Base-by-base conservation (phyloP, 2,797 vertebrate species). In the Clarias fuscus region DNA sequence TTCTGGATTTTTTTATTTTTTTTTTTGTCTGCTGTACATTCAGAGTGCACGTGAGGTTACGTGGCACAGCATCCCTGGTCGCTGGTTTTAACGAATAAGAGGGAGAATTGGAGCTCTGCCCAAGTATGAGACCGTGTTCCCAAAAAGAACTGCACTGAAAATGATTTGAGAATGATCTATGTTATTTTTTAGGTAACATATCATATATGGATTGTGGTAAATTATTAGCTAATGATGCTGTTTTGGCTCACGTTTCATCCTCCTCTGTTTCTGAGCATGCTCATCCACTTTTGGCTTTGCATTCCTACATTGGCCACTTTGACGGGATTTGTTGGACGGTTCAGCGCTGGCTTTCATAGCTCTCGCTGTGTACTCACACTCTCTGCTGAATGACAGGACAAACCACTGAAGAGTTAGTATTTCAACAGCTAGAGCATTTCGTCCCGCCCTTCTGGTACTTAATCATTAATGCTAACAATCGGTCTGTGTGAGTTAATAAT, bases 321-420 rank as follows among this genome's bases (percentile, higher is more conserved):
- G 82, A 84, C 88, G 76, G 13, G 4, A 6, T 61, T 27, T 92
- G 91, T 92, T 91, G 91, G 92, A 90, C 91, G 88, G 85, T 84
- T 88, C 80, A 86, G 88, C 89, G 85, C 92, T 92, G 91, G 91
- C 91, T 48, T 48, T 48, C 43, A 73, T 0, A 40, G 58, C 85
- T 70, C 73, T 37, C 17, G 24, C 86, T 93, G 92, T 94, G 93
- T 92, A 91, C 87, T 92, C 90, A 90, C 90, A 90, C 53, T 33
- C 53, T 40, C 11, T 88, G 83, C 88, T 92, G 91, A 93, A 81
- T 88, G 86, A 89, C 90, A 90, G 88, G 27, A 64, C 84, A 85
- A 81, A 88, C 90, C 82, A 27, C 82, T 72, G 81, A 86, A n/a
- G 27, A 88, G 30, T 27, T 65, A 27, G 72, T 72, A 48, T 87